Percentiles rank a stretch among this genome's conserved stretches.
These are phyloP conservation scores for Zalophus californianus DNA, from an alignment of 2,797 vertebrate species.

Conservation along the genomic window DNA sequence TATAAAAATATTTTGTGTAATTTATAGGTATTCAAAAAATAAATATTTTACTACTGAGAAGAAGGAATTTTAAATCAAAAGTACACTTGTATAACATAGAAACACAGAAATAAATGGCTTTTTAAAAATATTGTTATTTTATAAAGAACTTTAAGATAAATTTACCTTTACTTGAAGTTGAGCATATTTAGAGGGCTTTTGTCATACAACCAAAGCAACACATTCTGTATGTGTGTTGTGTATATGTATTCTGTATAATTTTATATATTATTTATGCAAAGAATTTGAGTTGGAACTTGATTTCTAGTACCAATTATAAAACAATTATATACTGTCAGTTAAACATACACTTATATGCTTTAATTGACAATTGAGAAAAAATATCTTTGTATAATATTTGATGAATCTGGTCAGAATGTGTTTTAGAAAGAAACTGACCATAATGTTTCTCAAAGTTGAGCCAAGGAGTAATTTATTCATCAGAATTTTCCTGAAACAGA, in stretches of 20 bases:
- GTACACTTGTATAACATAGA: neutral
- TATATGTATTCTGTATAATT: slow-evolving; percentile 27
- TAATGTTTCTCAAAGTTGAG: neutral
- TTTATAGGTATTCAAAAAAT: neutral
- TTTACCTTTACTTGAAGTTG: neutral
- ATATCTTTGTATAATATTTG: neutral
- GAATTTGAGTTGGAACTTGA: neutral
- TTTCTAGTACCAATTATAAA: slow-evolving; percentile 30
- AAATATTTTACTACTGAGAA: slow-evolving; percentile 45
- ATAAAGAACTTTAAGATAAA: neutral
- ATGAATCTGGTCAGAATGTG: neutral
- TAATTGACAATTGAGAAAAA: slow-evolving; percentile 38
- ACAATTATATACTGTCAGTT: slow-evolving; percentile 16
- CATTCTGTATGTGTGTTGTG: no score
- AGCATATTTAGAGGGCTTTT: neutral
- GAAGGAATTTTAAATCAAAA: neutral
- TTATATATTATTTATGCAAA: slow-evolving; percentile 29
- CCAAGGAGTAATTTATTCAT: neutral
- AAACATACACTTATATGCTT: neutral
- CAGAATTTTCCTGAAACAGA: neutral
- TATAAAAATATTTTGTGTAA: slow-evolving; percentile 41
- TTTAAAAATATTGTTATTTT: neutral
- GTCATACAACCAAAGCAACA: neutral
- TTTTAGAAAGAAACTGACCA: slow-evolving; percentile 44
- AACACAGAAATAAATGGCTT: neutral